These are phyloP conservation scores for Glaucomys volans DNA, from an alignment of 2,113 vertebrate genomes.

Conservation along the genomic window DNA sequence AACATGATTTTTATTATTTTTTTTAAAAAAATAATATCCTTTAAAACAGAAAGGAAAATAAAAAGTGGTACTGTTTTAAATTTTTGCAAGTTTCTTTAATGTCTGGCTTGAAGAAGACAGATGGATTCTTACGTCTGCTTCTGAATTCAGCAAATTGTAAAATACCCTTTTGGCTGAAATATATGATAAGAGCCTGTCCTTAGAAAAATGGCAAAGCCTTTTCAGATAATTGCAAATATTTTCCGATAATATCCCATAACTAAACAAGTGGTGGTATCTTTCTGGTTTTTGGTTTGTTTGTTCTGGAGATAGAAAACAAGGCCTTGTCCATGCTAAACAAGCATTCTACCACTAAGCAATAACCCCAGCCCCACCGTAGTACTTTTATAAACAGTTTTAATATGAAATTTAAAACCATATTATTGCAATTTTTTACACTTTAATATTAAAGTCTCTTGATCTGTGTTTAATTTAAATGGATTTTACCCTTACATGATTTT, in stretches of 20 bases:
- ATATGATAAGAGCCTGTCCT: background rate
- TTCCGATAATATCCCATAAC: background rate
- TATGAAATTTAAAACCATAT: background rate
- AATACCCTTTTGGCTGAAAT: background rate
- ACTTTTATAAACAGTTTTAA: background rate
- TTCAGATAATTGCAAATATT: background rate
- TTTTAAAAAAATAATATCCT: too few species aligned
- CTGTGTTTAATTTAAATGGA: background rate
- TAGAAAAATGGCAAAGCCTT: background rate
- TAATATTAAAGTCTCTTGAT: background rate
- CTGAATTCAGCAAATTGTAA: background rate
- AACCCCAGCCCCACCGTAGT: too few species aligned
- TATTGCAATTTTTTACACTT: background rate
- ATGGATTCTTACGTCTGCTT: background rate
- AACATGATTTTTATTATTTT: background rate
- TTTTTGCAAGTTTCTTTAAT: background rate
- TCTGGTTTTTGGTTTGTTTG: too few species aligned
- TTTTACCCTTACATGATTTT: background rate
- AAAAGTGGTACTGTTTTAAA: background rate
- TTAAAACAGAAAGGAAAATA: background rate
- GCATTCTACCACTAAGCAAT: too few species aligned
- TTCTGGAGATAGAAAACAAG: too few species aligned
- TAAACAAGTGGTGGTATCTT: background rate
- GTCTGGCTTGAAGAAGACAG: background rate
- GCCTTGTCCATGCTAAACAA: too few species aligned